Conservation (phyloP, 2,113 vertebrate genomes). For the Osmerus mordax region DNA sequence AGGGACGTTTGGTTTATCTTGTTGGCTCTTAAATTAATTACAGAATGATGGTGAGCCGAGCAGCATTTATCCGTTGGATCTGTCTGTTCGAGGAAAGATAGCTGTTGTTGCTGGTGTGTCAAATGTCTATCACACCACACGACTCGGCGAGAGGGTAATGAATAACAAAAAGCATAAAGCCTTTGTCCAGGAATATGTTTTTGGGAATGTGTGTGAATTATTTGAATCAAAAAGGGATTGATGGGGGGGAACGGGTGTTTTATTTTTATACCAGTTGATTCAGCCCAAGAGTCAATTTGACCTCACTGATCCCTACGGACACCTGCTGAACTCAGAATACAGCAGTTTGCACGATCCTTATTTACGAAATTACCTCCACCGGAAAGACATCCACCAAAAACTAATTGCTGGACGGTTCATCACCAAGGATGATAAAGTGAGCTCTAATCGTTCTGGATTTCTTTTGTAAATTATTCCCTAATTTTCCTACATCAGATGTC, state of each 20-base stretch:
- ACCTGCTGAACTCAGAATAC: constrained; percentile 17
- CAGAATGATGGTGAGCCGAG: neutral
- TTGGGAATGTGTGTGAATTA: neutral
- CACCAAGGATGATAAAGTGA: constrained; percentile 30
- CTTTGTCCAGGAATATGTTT: neutral
- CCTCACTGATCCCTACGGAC: constrained; percentile 25
- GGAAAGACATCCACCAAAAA: constrained; percentile 23
- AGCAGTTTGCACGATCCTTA: constrained; percentile 29
- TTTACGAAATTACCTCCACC: constrained; percentile 21
- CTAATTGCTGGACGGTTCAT: constrained; percentile 23
- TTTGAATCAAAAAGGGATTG: too few relatives aligned
- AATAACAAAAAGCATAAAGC: neutral
- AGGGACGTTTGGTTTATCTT: too few relatives aligned
- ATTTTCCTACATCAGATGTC: neutral
- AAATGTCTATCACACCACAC: constrained; percentile 20
- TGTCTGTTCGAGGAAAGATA: constrained; percentile 13
- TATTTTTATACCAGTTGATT: constrained; percentile 12
- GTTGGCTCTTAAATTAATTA: too few relatives aligned
- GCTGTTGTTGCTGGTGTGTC: neutral
- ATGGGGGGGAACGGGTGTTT: neutral
- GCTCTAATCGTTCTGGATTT: neutral
- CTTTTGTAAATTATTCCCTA: neutral
- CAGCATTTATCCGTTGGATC: neutral
- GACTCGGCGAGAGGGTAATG: constrained; percentile 27
- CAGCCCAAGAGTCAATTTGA: constrained; percentile 31